A percentile compares a stretch with the other conserved stretches of the same genome.
Evolutionary conservation across 2,888 invertebrate genomes (phyloP).

Genomic region (Melinaea marsaeus): DNA sequence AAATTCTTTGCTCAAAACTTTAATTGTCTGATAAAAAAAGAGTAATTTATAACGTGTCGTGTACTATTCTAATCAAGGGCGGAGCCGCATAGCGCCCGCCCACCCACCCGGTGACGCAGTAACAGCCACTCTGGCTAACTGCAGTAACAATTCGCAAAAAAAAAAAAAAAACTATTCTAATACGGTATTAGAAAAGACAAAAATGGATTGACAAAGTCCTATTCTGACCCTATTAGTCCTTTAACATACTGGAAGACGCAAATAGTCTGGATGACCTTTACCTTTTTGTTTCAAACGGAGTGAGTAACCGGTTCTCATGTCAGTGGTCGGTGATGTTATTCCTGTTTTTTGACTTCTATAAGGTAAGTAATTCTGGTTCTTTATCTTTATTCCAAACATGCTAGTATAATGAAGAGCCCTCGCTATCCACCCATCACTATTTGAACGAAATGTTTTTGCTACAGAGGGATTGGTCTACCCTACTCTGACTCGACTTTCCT

Average conservation of each 20-base stretch:
- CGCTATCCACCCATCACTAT: constrained; percentile 75
- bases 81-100: too few relatives aligned
- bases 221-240: constrained; percentile 12
- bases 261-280: too few relatives aligned
- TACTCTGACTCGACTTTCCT: constrained; percentile 71
- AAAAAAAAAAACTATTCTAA: neutral
- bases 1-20: too few relatives aligned
- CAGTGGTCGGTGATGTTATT: too few relatives aligned
- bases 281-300: too few relatives aligned
- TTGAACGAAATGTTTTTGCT: constrained; percentile 77
- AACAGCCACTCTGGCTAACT: too few relatives aligned
- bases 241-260: neutral
- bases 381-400: constrained; percentile 65
- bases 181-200: neutral
- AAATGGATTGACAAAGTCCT: constrained; percentile 7
- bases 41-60: too few relatives aligned
- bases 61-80: too few relatives aligned
- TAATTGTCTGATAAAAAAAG: too few relatives aligned
- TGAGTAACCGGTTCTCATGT: too few relatives aligned
- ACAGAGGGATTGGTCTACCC: constrained; percentile 78
- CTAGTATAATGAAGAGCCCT: constrained; percentile 71
- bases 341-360: constrained; percentile 23
- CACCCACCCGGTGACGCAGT: too few relatives aligned
- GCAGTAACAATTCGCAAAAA: too few relatives aligned
- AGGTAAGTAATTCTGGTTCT: neutral